Conservation (phyloP, 2,113 vertebrate genomes). For the Plestiodon gilberti region DNA sequence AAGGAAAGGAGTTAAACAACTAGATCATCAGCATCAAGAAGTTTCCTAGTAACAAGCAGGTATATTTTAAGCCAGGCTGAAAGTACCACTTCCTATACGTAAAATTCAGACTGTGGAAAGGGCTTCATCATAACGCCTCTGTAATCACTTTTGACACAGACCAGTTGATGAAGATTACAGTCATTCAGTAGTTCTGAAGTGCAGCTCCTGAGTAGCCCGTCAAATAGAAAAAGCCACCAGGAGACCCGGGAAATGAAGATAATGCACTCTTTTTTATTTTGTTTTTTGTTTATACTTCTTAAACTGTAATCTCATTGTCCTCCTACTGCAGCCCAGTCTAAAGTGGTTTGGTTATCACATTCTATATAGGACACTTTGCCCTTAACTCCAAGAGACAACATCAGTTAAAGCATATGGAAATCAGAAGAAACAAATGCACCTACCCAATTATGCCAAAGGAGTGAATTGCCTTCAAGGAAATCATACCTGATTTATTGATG, state of each 20-base stretch:
- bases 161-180: neutral
- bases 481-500: neutral
- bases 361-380: neutral
- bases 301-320: constrained; percentile 1
- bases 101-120: neutral
- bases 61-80: neutral
- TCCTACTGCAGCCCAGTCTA: neutral
- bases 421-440: neutral
- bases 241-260: neutral
- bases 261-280: neutral
- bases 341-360: constrained; percentile 10
- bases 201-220: neutral
- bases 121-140: neutral
- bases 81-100: constrained; percentile 25
- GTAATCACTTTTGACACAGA: constrained; percentile 30
- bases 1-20: neutral
- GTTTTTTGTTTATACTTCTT: constrained; percentile 16
- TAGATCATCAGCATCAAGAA: constrained; percentile 17
- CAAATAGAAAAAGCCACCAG: neutral
- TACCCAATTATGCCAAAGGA: neutral
- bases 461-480: neutral
- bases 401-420: neutral
- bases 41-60: constrained; percentile 8
- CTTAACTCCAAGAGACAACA: constrained; percentile 12
- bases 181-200: constrained; percentile 17